Conservation (phyloP, 2,113 vertebrate species). For the Pangasianodon hypophthalmus region DNA sequence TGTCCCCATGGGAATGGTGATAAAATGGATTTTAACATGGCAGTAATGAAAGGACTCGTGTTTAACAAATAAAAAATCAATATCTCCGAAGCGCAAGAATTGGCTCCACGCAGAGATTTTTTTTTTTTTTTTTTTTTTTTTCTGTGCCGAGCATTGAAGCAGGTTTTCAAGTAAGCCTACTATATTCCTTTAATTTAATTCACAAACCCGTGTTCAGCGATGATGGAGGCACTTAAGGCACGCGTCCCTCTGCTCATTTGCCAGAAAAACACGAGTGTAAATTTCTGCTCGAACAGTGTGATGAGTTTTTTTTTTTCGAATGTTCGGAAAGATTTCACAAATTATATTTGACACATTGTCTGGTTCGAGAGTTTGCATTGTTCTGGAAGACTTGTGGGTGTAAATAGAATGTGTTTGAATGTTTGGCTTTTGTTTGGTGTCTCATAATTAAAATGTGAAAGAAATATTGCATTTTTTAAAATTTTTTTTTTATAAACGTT, state of each 20-base stretch:
- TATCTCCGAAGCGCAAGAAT: background rate
- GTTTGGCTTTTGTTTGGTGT: background rate
- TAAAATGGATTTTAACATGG: constrained; percentile 17
- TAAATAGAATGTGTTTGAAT: background rate
- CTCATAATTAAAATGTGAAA: background rate
- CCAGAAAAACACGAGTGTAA: too few relatives aligned
- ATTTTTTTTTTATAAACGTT: background rate
- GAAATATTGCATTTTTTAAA: background rate
- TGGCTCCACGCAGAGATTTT: background rate
- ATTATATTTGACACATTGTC: background rate
- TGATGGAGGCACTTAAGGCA: background rate
- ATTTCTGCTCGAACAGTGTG: background rate
- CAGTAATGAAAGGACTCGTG: constrained; percentile 6
- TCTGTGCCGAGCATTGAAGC: background rate
- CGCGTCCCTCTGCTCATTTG: too few relatives aligned
- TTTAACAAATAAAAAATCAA: constrained; percentile 19
- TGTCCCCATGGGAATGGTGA: constrained; percentile 6
- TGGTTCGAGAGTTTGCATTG: background rate
- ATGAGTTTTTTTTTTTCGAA: background rate
- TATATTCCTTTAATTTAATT: background rate
- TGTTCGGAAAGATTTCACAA: background rate
- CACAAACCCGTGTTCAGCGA: background rate
- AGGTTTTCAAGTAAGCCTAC: background rate
- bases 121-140: background rate
- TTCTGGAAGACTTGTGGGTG: background rate